Percentiles rank a stretch among this genome's conserved stretches.
Evolutionary conservation across 2,888 invertebrate genomes (phyloP).

Genomic region (Ferrisia virgata): DNA sequence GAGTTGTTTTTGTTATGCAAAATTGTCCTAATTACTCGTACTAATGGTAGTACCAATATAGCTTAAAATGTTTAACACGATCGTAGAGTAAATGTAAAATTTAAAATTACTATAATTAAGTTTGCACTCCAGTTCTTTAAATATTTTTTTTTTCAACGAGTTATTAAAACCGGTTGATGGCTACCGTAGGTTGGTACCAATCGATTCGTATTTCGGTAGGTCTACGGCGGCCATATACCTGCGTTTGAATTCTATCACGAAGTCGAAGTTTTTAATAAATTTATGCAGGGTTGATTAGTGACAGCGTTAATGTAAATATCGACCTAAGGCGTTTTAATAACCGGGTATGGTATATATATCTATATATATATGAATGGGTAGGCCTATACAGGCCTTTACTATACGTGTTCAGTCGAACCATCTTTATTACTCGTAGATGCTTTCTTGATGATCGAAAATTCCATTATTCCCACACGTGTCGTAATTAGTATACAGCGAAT

Average conservation of each 20-base stretch:
- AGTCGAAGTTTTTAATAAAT: not conserved
- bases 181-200: not conserved
- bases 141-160: no score
- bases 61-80: not conserved
- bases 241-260: not conserved
- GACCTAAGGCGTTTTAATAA: not conserved
- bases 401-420: not conserved
- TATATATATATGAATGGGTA: no score
- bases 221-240: no score
- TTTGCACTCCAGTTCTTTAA: no score
- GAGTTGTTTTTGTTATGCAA: not conserved
- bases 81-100: no score
- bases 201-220: not conserved
- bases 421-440: not conserved
- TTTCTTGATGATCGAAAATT: not conserved
- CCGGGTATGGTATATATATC: not conserved
- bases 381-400: no score
- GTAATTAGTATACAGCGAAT: not conserved
- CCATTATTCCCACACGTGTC: not conserved
- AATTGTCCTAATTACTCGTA: not conserved
- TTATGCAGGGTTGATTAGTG: not conserved
- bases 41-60: not conserved
- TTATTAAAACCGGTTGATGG: constrained; percentile 6
- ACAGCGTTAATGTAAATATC: constrained; percentile 15
- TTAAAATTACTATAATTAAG: constrained; percentile 2